Conservation (phyloP, 1,140 invertebrate species). For the Ectropis grisescens region DNA sequence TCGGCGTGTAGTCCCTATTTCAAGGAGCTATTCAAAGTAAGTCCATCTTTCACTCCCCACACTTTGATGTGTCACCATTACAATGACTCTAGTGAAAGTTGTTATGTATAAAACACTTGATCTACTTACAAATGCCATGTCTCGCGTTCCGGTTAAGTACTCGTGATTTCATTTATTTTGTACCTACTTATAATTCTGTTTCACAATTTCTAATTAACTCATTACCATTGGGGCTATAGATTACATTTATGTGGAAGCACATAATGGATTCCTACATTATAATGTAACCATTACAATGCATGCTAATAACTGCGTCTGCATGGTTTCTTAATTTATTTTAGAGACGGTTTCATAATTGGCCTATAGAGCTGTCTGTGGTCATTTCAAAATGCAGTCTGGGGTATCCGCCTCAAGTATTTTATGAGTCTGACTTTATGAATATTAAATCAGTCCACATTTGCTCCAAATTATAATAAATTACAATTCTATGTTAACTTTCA, state of each 20-base stretch:
- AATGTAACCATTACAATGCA: constrained; percentile 15
- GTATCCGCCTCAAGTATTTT: background rate
- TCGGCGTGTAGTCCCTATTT: constrained; percentile 86
- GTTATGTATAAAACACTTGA: constrained; percentile 71
- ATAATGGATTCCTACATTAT: constrained; percentile 15
- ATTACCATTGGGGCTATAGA: constrained; percentile 43
- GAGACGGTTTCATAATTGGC: constrained; percentile 11
- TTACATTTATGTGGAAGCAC: constrained; percentile 17
- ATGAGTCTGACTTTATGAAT: no score
- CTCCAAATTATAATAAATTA: no score
- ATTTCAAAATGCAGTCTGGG: constrained; percentile 5
- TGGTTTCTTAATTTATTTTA: constrained; percentile 10
- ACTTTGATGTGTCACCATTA: constrained; percentile 70
- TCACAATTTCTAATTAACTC: constrained; percentile 67
- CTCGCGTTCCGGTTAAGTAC: constrained; percentile 69
- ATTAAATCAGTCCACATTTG: no score
- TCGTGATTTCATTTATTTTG: constrained; percentile 70
- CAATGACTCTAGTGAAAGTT: constrained; percentile 70
- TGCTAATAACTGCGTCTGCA: constrained; percentile 14
- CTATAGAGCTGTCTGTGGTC: background rate
- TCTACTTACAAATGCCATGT: constrained; percentile 71
- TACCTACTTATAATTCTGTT: constrained; percentile 64
- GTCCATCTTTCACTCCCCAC: constrained; percentile 67
- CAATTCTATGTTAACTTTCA: no score
- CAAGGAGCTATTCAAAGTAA: constrained; percentile 86